Evolutionary conservation across 2,113 vertebrate species (phyloP).

Genomic region (Probosciger aterrimus): DNA sequence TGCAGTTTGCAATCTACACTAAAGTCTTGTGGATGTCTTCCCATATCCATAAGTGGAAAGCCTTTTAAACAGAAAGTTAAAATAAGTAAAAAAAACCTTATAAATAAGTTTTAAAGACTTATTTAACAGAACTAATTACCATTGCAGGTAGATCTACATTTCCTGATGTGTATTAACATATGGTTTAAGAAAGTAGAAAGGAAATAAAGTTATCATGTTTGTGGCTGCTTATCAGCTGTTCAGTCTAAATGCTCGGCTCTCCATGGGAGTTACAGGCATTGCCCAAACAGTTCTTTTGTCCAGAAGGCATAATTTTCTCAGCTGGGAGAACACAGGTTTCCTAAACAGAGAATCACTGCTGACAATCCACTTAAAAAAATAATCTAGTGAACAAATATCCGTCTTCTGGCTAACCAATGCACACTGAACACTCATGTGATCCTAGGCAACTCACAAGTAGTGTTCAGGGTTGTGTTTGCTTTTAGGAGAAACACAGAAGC

Average conservation of each 20-base stretch:
- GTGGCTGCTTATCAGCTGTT: not conserved
- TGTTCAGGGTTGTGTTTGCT: accelerated
- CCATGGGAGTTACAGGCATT: not conserved
- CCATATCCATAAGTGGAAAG: not conserved
- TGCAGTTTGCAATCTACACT: not conserved
- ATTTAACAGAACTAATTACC: slow-evolving; percentile 14
- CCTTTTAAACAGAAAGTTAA: too few species aligned
- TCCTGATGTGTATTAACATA: not conserved
- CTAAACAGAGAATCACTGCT: not conserved
- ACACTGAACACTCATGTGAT: accelerated
- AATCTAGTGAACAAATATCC: not conserved
- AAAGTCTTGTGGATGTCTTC: not conserved
- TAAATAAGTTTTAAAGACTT: too few species aligned
- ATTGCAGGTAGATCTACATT: not conserved
- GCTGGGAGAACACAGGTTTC: not conserved
- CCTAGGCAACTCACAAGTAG: not conserved
- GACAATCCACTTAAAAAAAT: not conserved
- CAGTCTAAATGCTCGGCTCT: not conserved
- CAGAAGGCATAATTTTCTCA: not conserved
- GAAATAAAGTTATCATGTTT: not conserved
- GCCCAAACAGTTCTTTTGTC: not conserved
- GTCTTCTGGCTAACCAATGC: not conserved
- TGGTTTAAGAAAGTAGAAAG: not conserved
- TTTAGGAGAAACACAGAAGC: not conserved
- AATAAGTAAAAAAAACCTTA: too few species aligned